Conservation (phyloP, 2,888 invertebrate species). For the Cecidostiba fungosa region DNA sequence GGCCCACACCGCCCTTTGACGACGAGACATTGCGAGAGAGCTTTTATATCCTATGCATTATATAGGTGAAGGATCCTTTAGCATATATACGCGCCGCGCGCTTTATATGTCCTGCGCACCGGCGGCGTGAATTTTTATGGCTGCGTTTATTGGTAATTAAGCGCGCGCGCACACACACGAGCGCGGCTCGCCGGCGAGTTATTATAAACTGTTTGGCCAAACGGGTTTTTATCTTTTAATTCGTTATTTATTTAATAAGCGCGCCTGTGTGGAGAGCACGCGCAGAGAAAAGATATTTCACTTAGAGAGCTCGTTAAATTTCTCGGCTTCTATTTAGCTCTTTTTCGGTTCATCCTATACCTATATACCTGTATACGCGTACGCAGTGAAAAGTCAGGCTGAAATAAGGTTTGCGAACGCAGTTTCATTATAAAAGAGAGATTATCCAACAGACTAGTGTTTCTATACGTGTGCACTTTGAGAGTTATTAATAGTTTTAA, state of each 20-base stretch:
- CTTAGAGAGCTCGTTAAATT: conserved; percentile 56
- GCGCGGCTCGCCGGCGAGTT: not conserved
- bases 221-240: conserved; percentile 46
- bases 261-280: not conserved
- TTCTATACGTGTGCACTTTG: not conserved
- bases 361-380: not conserved
- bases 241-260: conserved; percentile 52
- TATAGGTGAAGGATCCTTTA: not conserved
- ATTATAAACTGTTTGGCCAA: conserved; percentile 50
- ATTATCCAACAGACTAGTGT: not conserved
- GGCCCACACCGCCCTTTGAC: not conserved
- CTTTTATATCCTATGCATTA: not conserved
- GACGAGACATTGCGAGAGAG: not conserved
- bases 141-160: conserved; percentile 57
- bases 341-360: not conserved
- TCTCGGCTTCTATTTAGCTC: not conserved
- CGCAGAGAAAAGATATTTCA: conserved; percentile 41
- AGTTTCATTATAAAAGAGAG: not conserved
- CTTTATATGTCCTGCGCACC: not conserved
- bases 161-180: not conserved
- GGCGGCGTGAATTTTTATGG: conserved; percentile 42
- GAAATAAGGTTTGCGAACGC: too few species aligned
- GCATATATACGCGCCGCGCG: not conserved
- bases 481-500: not conserved
- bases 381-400: not conserved